A percentile compares a stretch with the other conserved stretches of the same genome.
Evolutionary conservation across 2,888 invertebrate genomes (phyloP).

Genomic region (Ornithoptera alexandrae): DNA sequence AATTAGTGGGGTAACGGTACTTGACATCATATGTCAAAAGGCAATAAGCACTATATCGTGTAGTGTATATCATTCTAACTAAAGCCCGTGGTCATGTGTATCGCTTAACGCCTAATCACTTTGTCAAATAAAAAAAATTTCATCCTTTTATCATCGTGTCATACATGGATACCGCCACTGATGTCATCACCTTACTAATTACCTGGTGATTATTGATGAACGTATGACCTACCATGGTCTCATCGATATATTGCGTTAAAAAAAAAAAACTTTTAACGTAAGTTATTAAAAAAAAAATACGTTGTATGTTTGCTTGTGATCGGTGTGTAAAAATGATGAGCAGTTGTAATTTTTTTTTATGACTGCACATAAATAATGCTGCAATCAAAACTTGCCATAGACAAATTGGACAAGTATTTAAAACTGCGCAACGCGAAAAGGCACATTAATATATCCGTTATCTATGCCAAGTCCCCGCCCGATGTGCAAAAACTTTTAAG

Average conservation of each 20-base stretch:
- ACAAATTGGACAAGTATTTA: slow-evolving; percentile 22
- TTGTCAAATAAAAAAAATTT: too few species aligned
- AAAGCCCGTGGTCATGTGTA: too few species aligned
- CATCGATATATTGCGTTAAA: not conserved
- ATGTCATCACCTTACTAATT: too few species aligned
- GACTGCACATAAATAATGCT: slow-evolving; percentile 11
- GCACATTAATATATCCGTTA: slow-evolving; percentile 15
- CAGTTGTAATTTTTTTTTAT: not conserved
- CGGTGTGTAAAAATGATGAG: slow-evolving; percentile 7
- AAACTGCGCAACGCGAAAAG: slow-evolving; percentile 11
- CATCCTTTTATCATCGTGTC: too few species aligned
- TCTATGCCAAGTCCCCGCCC: slow-evolving; percentile 13
- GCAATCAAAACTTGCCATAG: slow-evolving; percentile 26
- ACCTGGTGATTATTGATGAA: too few species aligned
- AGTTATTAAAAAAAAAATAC: not conserved
- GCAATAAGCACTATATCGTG: too few species aligned
- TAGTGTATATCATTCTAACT: too few species aligned
- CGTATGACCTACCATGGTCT: not conserved
- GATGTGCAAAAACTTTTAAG: slow-evolving; percentile 16
- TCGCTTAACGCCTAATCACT: too few species aligned
- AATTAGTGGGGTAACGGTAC: too few species aligned
- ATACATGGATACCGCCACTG: too few species aligned
- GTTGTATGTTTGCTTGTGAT: too few species aligned
- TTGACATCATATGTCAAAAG: too few species aligned
- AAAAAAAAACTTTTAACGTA: not conserved